phyloP scores from a whole-genome alignment of 2,888 invertebrate species.

The Balanococcus diminutus region DNA sequence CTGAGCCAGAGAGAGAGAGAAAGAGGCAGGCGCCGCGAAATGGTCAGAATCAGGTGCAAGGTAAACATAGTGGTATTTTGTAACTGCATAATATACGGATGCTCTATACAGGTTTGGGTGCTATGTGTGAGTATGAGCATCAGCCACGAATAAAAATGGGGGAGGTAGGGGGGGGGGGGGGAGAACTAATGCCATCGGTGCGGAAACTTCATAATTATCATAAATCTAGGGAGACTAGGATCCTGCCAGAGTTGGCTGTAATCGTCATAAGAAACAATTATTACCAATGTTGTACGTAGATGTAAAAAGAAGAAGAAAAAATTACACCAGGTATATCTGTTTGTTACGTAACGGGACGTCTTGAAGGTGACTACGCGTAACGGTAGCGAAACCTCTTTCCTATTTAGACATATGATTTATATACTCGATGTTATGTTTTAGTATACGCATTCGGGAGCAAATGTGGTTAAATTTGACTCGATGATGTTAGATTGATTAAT shows the following conservation, averaged over 20 bases:
- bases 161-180: too few species aligned
- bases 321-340: background rate
- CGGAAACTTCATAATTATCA: conserved; percentile 10
- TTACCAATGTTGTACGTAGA: background rate
- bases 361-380: conserved; percentile 15
- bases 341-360: background rate
- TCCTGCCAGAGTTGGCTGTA: background rate
- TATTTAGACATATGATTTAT: background rate
- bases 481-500: too few species aligned
- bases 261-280: conserved; percentile 20
- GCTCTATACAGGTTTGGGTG: background rate
- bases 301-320: background rate
- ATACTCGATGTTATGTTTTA: too few species aligned
- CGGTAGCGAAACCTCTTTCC: conserved; percentile 12
- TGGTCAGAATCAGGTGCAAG: conserved; percentile 12
- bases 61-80: background rate
- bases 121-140: background rate
- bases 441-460: too few species aligned
- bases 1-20: background rate
- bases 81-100: background rate
- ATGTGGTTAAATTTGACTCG: too few species aligned
- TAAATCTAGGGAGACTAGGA: background rate
- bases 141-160: background rate
- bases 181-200: conserved; percentile 9
- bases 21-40: background rate